These are phyloP conservation scores for Asarcornis scutulata DNA, from an alignment of 2,113 vertebrate species.

Conservation along the genomic window DNA sequence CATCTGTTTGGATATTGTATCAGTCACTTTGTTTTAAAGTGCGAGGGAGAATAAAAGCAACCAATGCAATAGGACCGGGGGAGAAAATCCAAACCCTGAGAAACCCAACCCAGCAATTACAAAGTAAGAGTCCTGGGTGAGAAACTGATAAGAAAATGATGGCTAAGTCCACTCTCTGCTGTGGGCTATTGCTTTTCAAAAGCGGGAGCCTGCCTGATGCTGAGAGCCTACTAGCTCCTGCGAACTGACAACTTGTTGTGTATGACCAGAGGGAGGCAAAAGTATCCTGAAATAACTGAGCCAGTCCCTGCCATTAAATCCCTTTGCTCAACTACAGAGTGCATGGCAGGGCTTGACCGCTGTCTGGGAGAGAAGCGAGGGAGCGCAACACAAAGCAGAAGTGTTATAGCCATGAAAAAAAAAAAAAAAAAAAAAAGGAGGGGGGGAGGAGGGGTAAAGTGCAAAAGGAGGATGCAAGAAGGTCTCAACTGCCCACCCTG, in stretches of 20 bases:
- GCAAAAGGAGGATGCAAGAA: not conserved
- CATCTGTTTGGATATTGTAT: slow-evolving; percentile 76
- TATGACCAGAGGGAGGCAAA: not conserved
- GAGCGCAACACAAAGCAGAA: not conserved
- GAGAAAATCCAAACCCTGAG: not conserved
- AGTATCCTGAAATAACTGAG: not conserved
- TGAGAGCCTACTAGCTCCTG: not conserved
- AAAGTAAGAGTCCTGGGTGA: slow-evolving; percentile 59
- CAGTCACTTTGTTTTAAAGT: slow-evolving; percentile 75
- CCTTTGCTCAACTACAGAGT: not conserved
- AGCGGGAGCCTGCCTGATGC: not conserved
- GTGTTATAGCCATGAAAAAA: not conserved
- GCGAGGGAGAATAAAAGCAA: slow-evolving; percentile 47
- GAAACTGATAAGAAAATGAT: slow-evolving; percentile 56
- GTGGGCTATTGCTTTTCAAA: slow-evolving; percentile 51
- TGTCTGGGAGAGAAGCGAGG: not conserved
- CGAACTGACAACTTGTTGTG: not conserved
- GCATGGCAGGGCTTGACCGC: not conserved
- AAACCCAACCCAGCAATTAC: slow-evolving; percentile 56
- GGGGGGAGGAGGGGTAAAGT: no score
- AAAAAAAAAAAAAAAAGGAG: no score
- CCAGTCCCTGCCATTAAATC: not conserved
- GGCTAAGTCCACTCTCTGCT: slow-evolving; percentile 1
- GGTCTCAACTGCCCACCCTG: not conserved
- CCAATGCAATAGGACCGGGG: not conserved